Conservation (phyloP, 2,113 vertebrate genomes). For the chimpanzee (Pan troglodytes) region DNA sequence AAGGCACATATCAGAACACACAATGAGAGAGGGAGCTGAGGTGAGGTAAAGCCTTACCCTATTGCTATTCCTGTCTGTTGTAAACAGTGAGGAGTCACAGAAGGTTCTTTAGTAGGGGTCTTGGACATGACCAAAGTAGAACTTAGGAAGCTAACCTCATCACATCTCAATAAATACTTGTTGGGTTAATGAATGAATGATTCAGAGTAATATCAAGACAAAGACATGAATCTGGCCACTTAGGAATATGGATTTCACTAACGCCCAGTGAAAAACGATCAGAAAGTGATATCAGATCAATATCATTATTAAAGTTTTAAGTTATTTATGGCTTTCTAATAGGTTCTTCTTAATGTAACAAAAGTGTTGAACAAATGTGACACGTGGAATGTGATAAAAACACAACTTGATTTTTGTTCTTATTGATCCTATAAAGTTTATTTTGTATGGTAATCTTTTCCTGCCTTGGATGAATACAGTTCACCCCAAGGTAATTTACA, state of each 20-base stretch:
- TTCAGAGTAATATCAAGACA: neutral
- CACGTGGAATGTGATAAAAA: neutral
- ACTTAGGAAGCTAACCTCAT: neutral
- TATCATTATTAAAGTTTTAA: neutral
- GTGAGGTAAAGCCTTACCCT: neutral
- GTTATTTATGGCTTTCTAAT: neutral
- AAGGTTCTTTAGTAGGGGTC: neutral
- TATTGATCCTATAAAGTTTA: neutral
- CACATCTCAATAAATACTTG: neutral
- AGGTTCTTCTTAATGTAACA: neutral
- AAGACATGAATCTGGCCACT: neutral
- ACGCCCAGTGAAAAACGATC: neutral
- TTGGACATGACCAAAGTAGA: neutral
- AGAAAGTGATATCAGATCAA: neutral
- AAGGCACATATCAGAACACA: neutral
- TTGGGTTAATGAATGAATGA: neutral
- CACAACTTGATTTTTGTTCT: neutral
- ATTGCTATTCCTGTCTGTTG: neutral
- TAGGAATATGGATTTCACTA: slow-evolving; percentile 18
- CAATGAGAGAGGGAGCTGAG: neutral
- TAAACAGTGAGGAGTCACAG: neutral
- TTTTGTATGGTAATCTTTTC: neutral
- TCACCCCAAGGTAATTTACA: neutral
- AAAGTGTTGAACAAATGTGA: neutral
- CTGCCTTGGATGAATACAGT: neutral